These are phyloP conservation scores for Harpalus rufipes DNA, from an alignment of 2,888 invertebrate species.

Conservation along the genomic window DNA sequence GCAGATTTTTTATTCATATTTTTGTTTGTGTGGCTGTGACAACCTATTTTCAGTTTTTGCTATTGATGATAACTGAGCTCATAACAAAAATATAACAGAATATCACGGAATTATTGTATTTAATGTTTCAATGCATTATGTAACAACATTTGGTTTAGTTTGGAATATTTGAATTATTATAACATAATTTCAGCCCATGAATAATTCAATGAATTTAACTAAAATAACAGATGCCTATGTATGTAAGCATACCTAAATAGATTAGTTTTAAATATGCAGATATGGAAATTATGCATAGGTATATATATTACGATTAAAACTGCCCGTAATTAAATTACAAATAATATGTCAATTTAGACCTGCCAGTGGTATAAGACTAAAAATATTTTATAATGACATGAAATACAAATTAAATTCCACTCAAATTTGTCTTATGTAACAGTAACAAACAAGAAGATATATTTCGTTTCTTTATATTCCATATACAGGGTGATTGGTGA, in stretches of 20 bases:
- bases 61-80: constrained; percentile 13
- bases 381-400: no score
- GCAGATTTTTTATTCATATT: constrained; percentile 32
- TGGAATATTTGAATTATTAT: neutral
- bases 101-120: constrained; percentile 2
- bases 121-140: neutral
- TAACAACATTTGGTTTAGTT: neutral
- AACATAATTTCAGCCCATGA: neutral
- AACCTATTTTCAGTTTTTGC: constrained; percentile 25
- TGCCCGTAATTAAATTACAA: no score
- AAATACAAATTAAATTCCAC: no score
- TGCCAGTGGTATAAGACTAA: no score
- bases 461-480: no score
- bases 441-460: no score
- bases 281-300: neutral
- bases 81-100: constrained; percentile 27
- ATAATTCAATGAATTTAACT: neutral
- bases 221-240: neutral
- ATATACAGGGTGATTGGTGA: no score
- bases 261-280: neutral
- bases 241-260: neutral
- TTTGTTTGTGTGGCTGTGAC: constrained; percentile 7
- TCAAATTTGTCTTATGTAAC: no score
- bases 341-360: no score
- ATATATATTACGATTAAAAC: no score